phyloP scores from a whole-genome alignment of 2,113 vertebrate species.

The Percina caprodes region DNA sequence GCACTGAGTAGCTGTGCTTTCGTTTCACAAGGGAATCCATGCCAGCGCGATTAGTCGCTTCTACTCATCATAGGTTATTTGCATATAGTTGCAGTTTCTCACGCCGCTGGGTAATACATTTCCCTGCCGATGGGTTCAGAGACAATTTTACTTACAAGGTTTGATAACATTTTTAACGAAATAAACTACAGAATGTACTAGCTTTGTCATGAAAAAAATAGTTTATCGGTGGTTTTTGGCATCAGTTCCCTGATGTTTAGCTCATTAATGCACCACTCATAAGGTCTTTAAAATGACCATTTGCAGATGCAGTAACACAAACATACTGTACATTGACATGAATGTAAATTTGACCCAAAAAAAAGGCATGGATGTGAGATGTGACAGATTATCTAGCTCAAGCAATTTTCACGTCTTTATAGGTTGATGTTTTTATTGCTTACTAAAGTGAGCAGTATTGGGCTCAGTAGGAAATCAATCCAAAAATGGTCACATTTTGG shows the following conservation, averaged over 20 bases:
- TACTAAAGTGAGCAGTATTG: neutral
- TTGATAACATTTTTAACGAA: neutral
- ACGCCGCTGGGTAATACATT: neutral
- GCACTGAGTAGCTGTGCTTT: neutral
- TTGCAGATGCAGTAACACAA: neutral
- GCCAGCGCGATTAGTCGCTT: neutral
- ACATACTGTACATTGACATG: neutral
- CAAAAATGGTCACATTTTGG: neutral
- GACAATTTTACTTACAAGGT: neutral
- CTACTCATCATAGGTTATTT: neutral
- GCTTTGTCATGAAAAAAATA: neutral
- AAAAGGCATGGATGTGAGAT: neutral
- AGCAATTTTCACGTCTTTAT: neutral
- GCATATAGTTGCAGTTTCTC: neutral
- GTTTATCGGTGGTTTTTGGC: neutral
- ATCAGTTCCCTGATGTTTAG: neutral
- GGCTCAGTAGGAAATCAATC: conserved; percentile 13
- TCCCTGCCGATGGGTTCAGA: neutral
- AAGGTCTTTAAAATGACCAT: neutral
- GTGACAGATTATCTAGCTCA: neutral
- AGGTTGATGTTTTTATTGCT: neutral
- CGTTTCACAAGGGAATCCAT: neutral
- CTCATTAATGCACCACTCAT: neutral
- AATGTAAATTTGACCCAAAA: neutral
- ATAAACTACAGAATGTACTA: neutral